Evolutionary conservation across 1,140 invertebrate genomes (phyloP).

Genomic region (Drosophila arizonae): DNA sequence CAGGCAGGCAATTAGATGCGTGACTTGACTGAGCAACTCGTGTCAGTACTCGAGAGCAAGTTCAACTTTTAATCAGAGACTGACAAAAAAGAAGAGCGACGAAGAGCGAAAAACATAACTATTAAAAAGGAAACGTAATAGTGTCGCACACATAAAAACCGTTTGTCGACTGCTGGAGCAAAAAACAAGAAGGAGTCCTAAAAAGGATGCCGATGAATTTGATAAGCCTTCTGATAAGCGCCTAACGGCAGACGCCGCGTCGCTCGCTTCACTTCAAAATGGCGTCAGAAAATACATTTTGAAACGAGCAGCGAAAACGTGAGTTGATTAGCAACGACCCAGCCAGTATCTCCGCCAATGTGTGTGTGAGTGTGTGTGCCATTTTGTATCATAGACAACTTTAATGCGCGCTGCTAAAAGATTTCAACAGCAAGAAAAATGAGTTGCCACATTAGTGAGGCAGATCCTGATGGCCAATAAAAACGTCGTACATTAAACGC

Average conservation of each 20-base stretch:
- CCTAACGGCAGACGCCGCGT: slow-evolving; percentile 43
- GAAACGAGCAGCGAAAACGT: slow-evolving; percentile 79
- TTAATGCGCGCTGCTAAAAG: slow-evolving; percentile 66
- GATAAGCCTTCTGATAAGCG: slow-evolving; percentile 75
- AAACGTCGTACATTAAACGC: slow-evolving; percentile 55
- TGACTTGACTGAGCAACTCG: slow-evolving; percentile 72
- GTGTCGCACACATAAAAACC: slow-evolving; percentile 51
- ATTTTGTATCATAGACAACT: slow-evolving; percentile 67
- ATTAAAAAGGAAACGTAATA: slow-evolving; percentile 67
- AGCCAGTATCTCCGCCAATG: background rate
- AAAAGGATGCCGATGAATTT: slow-evolving; percentile 68
- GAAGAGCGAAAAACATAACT: slow-evolving; percentile 34
- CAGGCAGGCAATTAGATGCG: slow-evolving; percentile 66
- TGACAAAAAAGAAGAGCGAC: slow-evolving; percentile 42
- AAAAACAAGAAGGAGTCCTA: slow-evolving; percentile 4
- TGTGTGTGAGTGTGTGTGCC: slow-evolving; percentile 28
- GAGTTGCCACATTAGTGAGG: slow-evolving; percentile 57
- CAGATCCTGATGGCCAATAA: slow-evolving; percentile 51
- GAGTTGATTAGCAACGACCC: slow-evolving; percentile 76
- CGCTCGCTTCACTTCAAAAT: slow-evolving; percentile 69
- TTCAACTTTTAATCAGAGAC: slow-evolving; percentile 75
- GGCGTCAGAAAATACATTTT: slow-evolving; percentile 80
- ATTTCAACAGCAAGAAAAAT: slow-evolving; percentile 46
- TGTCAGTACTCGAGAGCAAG: slow-evolving; percentile 67
- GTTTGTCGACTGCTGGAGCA: slow-evolving; percentile 15